Evolutionary conservation across 2,888 invertebrate species (phyloP).

Genomic region (Ochlodes sylvanus): DNA sequence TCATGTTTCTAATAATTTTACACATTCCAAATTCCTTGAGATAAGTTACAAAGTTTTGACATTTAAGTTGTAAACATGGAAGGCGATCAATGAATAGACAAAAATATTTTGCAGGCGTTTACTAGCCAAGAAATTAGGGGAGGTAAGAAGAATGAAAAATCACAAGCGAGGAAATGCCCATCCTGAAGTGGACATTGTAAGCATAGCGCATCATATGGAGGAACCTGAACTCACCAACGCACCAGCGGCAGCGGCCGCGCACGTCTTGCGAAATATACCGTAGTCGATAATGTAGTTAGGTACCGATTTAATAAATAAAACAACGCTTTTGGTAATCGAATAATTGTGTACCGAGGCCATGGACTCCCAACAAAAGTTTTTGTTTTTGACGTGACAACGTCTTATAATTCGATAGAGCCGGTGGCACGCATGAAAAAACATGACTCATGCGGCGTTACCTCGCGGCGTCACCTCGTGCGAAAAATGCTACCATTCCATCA

Average conservation of each 20-base stretch:
- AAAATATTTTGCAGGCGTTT: constrained; percentile 66
- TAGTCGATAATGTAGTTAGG: constrained; percentile 43
- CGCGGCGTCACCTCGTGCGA: too few species aligned
- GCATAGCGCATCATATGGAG: constrained; percentile 75
- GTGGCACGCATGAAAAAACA: too few species aligned
- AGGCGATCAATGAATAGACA: too few species aligned
- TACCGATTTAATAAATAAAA: too few species aligned
- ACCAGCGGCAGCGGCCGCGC: constrained; percentile 52
- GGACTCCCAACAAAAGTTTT: not conserved
- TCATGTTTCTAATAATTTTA: too few species aligned
- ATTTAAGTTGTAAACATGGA: too few species aligned
- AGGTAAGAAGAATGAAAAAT: constrained; percentile 65
- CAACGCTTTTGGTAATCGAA: not conserved
- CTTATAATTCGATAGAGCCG: too few species aligned
- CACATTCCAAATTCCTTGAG: too few species aligned
- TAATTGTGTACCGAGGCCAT: not conserved
- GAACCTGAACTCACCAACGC: constrained; percentile 64
- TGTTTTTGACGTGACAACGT: too few species aligned
- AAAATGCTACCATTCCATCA: too few species aligned
- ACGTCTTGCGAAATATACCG: constrained; percentile 62
- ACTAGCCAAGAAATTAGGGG: constrained; percentile 70
- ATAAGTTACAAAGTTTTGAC: too few species aligned
- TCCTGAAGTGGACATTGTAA: constrained; percentile 60
- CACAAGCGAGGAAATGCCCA: constrained; percentile 58
- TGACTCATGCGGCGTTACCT: too few species aligned